Evolutionary conservation across 2,113 vertebrate species (phyloP).

Genomic region (Myotis davidii): DNA sequence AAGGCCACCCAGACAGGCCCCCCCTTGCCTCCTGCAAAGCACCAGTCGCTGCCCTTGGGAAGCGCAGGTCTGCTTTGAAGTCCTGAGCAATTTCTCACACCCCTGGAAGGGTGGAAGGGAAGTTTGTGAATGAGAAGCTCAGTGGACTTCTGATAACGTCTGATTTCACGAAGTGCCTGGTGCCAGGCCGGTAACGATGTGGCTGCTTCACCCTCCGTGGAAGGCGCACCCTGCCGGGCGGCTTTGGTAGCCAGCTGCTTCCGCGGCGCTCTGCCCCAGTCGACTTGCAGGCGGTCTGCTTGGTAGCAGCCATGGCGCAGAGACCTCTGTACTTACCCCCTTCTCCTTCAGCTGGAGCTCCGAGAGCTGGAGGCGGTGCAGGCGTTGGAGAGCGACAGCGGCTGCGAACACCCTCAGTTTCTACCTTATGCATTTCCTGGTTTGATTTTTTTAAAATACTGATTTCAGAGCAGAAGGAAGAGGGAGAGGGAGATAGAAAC

Average conservation of each 20-base stretch:
- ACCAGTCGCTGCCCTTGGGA: slow-evolving; percentile 89
- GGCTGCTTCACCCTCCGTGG: not conserved
- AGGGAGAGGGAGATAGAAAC: too few relatives aligned
- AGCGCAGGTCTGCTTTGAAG: slow-evolving; percentile 88
- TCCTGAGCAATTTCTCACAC: slow-evolving; percentile 92
- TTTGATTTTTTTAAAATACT: not conserved
- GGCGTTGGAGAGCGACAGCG: too few relatives aligned
- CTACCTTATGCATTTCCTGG: not conserved
- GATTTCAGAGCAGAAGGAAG: too few relatives aligned
- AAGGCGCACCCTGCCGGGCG: too few relatives aligned
- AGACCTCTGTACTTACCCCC: not conserved
- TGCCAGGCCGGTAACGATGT: not conserved
- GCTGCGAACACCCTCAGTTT: not conserved
- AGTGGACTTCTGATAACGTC: slow-evolving; percentile 70
- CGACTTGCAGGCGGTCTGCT: not conserved
- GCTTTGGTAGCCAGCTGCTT: too few relatives aligned
- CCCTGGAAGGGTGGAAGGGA: slow-evolving; percentile 89
- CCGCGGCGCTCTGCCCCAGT: too few relatives aligned
- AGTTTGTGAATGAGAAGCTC: slow-evolving; percentile 90
- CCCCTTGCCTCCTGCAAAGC: slow-evolving; percentile 91
- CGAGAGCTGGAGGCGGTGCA: too few relatives aligned
- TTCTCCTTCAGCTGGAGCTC: too few relatives aligned
- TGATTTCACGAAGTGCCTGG: not conserved
- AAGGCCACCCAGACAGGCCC: not conserved
- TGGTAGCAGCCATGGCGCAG: not conserved